A percentile compares a stretch with the other conserved stretches of the same genome.
Conservation (phyloP, 1,140 invertebrate genomes). For the Parapsyche elsis region DNA sequence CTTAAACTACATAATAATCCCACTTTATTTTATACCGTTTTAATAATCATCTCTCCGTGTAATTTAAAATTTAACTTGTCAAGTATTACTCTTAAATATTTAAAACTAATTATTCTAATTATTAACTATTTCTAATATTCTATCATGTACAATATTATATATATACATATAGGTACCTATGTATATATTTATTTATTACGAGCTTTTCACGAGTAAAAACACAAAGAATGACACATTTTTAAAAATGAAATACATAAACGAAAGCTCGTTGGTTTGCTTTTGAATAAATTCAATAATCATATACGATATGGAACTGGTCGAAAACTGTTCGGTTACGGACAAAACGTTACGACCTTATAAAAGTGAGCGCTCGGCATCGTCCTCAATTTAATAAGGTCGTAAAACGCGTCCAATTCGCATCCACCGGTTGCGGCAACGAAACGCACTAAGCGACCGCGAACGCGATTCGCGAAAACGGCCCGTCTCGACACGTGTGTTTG, state of each 20-base stretch:
- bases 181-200: background rate
- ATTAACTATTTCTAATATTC: no score
- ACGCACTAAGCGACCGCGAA: background rate
- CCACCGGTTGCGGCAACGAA: no score
- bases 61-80: no score
- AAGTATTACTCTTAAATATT: no score
- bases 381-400: conserved; percentile 19
- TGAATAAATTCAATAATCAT: background rate
- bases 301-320: background rate
- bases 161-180: background rate
- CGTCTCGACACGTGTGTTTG: background rate
- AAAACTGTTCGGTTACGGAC: conserved; percentile 13
- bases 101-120: no score
- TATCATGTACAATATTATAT: background rate
- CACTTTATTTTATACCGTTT: no score
- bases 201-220: no score
- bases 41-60: no score
- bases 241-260: background rate
- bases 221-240: no score
- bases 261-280: background rate
- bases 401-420: conserved; percentile 2
- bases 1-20: no score
- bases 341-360: conserved; percentile 12
- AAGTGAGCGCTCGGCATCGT: background rate
- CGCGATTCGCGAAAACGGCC: background rate